Percentiles rank a stretch among this genome's conserved stretches.
phyloP scores from a whole-genome alignment of 2,797 vertebrate species.

The Crocodylus rhombifer region DNA sequence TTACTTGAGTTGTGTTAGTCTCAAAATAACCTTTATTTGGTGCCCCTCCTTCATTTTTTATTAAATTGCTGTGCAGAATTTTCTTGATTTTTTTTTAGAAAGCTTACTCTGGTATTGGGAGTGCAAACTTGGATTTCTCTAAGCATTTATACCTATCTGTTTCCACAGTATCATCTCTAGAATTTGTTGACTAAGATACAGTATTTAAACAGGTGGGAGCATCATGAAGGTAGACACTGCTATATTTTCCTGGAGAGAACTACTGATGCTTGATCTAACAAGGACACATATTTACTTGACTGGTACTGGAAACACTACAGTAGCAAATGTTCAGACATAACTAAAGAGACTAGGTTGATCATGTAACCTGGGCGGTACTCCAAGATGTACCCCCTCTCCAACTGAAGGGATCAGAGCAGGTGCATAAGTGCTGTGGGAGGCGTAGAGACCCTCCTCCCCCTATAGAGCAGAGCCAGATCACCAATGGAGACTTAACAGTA shows the following conservation, averaged over 20 bases:
- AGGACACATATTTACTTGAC: neutral
- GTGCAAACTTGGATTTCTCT: constrained; percentile 1
- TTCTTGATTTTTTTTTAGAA: neutral
- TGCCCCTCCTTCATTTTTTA: neutral
- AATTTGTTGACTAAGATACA: neutral
- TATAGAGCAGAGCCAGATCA: too few relatives aligned
- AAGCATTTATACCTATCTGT: neutral
- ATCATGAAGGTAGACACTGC: neutral
- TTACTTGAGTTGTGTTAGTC: constrained; percentile 43
- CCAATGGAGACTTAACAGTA: too few relatives aligned
- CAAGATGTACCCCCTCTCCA: too few relatives aligned
- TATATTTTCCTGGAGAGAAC: neutral
- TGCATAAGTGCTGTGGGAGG: too few relatives aligned
- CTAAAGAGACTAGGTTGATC: neutral
- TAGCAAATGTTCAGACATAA: neutral
- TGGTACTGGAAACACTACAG: neutral
- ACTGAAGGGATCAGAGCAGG: too few relatives aligned
- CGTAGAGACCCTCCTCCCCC: too few relatives aligned
- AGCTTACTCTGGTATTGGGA: neutral
- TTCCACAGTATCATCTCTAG: neutral
- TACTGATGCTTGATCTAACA: neutral
- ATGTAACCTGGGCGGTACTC: too few relatives aligned
- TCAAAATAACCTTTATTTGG: constrained; percentile 14
- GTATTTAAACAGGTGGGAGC: neutral
- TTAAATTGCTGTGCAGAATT: neutral